Base-by-base conservation (phyloP, 2,888 invertebrate genomes). In the Nycteola revayana region DNA sequence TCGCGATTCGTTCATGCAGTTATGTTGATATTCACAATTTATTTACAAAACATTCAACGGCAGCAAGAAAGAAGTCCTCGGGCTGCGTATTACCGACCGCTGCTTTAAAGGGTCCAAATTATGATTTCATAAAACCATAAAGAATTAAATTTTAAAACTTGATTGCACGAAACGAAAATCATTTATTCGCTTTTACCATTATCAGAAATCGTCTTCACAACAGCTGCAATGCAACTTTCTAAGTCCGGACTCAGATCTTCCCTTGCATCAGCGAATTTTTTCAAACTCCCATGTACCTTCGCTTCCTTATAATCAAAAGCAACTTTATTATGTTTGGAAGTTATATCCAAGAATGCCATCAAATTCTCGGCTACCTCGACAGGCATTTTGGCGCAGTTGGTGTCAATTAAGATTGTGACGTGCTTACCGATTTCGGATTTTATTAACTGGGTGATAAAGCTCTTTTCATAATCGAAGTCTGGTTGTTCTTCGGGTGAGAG, bases 401-500 rank as follows among this genome's bases (percentile, higher is more conserved):
- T 84, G 11, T 90, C 85, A 1, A 91, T 67, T 21, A 91, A 70
- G 8, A 80, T 84, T 0, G 76, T 71, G 1, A 91, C 49, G 47
- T 86, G 88, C 57, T 83, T 85, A 42, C 90, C 90, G 48, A 92
- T 82, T 59, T 90, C 87, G 1, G 90, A 79, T 45, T 84, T 75
- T 37, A 90, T 58, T 1, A 92, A 55, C 48, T 85, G 84, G 0
- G 65, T 17, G 20, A 68, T 63, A 48, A 77, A 75, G 56, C 48
- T 63, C 36, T 66, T 61, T 64, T 77, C 78, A 50, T 64, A 64
- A 32, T 82, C 72, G 44, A 49, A 55, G 20, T 65, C 60, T 2
- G 60, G 45, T 29, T 46, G 38, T 9, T 62, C 60, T 24, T 57
- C 53, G 0, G 64, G 56, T 0, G 63, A 49, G 0, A 44, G 52